phyloP scores from a whole-genome alignment of 2,888 invertebrate species.

The Philonicus albiceps region DNA sequence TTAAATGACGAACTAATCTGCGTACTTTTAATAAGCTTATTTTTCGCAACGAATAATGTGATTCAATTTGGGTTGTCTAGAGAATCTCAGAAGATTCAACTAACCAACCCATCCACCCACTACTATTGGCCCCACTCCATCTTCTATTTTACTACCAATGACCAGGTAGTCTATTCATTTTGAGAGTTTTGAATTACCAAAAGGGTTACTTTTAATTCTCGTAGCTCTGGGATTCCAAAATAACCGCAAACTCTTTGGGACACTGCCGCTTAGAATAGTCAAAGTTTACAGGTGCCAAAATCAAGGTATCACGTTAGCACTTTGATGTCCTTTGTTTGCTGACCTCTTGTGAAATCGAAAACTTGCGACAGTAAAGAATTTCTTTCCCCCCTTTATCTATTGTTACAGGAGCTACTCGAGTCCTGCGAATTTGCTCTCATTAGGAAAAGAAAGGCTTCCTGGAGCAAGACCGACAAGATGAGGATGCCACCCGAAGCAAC shows the following conservation, averaged over 20 bases:
- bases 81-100: background rate
- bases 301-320: slow-evolving; percentile 25
- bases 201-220: slow-evolving; percentile 11
- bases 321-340: slow-evolving; percentile 23
- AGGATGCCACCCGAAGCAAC: too few relatives aligned
- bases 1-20: slow-evolving; percentile 62
- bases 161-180: background rate
- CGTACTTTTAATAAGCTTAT: slow-evolving; percentile 55
- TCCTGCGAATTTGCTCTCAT: background rate
- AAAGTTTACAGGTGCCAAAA: background rate
- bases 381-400: background rate
- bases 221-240: background rate
- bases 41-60: slow-evolving; percentile 44
- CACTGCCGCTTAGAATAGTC: slow-evolving; percentile 10
- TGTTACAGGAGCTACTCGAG: background rate
- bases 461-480: background rate
- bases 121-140: background rate
- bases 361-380: background rate
- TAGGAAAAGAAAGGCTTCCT: background rate
- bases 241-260: slow-evolving; percentile 19
- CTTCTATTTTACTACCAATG: background rate
- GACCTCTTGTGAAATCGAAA: slow-evolving; percentile 13
- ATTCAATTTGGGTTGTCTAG: background rate
- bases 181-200: slow-evolving; percentile 1
- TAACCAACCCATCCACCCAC: background rate